These are phyloP conservation scores for Micromys minutus DNA, from an alignment of 2,113 vertebrate species.

Conservation along the genomic window DNA sequence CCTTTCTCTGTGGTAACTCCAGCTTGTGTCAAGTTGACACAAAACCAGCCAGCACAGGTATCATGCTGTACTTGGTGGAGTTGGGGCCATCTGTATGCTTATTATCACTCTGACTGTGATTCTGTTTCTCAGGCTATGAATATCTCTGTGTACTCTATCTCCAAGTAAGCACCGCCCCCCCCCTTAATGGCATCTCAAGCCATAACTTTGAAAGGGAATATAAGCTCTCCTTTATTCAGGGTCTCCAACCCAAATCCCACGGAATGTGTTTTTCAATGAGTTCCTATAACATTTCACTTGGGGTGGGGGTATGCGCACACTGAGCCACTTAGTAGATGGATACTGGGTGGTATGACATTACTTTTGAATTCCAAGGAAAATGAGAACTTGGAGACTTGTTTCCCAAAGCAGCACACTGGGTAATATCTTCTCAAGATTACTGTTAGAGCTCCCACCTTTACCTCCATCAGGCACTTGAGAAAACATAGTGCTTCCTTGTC, in stretches of 20 bases:
- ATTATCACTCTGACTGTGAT: background rate
- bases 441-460: background rate
- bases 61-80: background rate
- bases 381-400: background rate
- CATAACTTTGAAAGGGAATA: background rate
- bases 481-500: background rate
- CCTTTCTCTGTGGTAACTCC: no score
- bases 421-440: background rate
- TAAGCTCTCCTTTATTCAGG: background rate
- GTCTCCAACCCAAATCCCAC: background rate
- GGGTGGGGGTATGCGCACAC: background rate
- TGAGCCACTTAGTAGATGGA: background rate
- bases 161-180: no score
- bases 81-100: background rate
- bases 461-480: background rate
- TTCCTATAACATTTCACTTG: background rate
- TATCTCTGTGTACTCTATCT: background rate
- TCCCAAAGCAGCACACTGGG: background rate
- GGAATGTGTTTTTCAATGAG: background rate
- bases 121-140: background rate
- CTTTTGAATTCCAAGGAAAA: background rate
- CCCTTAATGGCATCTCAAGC: no score
- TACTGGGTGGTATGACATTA: no score
- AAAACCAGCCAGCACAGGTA: no score
- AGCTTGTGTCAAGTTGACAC: no score